phyloP scores from a whole-genome alignment of 2,888 invertebrate species.

The Lymantria monacha region DNA sequence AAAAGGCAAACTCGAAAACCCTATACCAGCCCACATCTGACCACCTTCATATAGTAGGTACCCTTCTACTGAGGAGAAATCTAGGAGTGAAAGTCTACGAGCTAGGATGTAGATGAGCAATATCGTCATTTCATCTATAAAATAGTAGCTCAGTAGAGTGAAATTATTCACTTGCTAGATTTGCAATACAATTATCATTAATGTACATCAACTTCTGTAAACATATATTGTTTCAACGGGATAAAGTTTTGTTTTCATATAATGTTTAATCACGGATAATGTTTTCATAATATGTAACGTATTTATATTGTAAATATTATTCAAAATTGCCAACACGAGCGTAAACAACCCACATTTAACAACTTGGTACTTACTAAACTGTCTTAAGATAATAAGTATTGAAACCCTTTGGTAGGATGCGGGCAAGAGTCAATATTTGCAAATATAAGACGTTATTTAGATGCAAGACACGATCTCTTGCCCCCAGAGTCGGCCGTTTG shows the following conservation, averaged over 20 bases:
- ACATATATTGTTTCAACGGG: too few relatives aligned
- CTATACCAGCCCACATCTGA: too few relatives aligned
- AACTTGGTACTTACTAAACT: conserved; percentile 67
- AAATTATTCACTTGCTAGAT: too few relatives aligned
- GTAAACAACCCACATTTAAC: conserved; percentile 50
- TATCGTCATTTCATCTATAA: too few relatives aligned
- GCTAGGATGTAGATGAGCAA: too few relatives aligned
- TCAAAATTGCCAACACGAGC: conserved; percentile 23
- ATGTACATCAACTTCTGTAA: too few relatives aligned
- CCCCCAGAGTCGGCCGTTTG: conserved; percentile 55
- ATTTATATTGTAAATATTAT: conserved; percentile 14
- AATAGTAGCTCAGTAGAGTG: too few relatives aligned
- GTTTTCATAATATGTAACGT: neutral
- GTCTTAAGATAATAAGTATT: conserved; percentile 71
- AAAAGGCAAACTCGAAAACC: too few relatives aligned
- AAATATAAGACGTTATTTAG: conserved; percentile 80
- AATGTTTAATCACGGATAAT: neutral
- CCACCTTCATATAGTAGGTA: too few relatives aligned
- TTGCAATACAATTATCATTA: too few relatives aligned
- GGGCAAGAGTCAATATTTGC: conserved; percentile 78
- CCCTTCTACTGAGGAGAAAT: too few relatives aligned
- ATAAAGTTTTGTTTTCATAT: neutral
- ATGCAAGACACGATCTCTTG: conserved; percentile 75
- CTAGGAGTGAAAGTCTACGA: too few relatives aligned
- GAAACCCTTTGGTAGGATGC: conserved; percentile 69